Percentiles rank a stretch among this genome's conserved stretches.
These are phyloP conservation scores for Anguilla megastoma DNA, from an alignment of 2,797 vertebrate species.

Conservation along the genomic window DNA sequence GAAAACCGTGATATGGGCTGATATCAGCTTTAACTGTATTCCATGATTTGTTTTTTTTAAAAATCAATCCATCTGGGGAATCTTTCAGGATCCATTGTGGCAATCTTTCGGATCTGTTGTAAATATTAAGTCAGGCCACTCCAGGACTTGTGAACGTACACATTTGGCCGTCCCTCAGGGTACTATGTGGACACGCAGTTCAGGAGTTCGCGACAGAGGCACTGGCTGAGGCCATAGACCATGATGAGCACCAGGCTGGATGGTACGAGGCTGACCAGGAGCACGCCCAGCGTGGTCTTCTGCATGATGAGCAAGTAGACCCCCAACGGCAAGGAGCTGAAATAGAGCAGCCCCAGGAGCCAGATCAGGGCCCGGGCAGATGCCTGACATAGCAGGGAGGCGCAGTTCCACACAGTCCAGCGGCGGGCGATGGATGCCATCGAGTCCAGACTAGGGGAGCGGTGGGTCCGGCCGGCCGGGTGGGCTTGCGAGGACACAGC, in stretches of 20 bases:
- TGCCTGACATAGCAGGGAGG: constrained; percentile 85
- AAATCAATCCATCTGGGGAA: neutral
- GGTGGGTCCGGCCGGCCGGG: constrained; percentile 72
- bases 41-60: neutral
- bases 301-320: constrained; percentile 94
- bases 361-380: constrained; percentile 86
- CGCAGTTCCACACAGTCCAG: constrained; percentile 91
- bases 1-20: neutral
- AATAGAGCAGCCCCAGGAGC: constrained; percentile 90
- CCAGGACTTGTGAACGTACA: neutral
- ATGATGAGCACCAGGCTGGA: constrained; percentile 88
- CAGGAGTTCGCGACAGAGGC: constrained; percentile 89
- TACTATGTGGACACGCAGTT: constrained; percentile 82
- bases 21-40: neutral
- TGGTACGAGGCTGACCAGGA: constrained; percentile 93
- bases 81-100: neutral
- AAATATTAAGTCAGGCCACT: neutral
- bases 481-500: constrained; percentile 66
- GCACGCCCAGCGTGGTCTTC: constrained; percentile 84
- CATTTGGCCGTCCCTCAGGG: constrained; percentile 13
- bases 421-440: constrained; percentile 80
- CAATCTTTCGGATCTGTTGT: constrained; percentile 32
- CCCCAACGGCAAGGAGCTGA: constrained; percentile 92
- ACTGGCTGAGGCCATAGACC: constrained; percentile 93
- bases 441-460: constrained; percentile 85